Conservation (phyloP, 1,140 invertebrate species). For the Aphelenchoides besseyi region DNA sequence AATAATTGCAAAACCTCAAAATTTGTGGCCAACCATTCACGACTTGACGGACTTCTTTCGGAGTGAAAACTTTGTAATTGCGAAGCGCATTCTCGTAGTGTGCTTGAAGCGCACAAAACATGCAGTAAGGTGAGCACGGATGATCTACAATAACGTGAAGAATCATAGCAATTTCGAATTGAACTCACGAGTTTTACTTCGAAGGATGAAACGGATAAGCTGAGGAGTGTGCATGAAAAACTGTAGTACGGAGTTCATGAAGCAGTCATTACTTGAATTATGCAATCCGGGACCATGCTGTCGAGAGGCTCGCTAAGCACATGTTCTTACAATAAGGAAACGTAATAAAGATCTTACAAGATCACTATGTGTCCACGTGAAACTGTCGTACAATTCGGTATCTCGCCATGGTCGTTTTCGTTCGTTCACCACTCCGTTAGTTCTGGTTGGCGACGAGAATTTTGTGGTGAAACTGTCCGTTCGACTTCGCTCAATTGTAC, state of each 20-base stretch:
- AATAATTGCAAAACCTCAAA: not conserved
- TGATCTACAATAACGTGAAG: constrained; percentile 31
- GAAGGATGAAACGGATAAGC: constrained; percentile 31
- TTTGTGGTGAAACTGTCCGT: too few species aligned
- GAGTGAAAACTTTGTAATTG: not conserved
- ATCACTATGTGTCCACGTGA: too few species aligned
- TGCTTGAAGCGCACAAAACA: constrained; percentile 25
- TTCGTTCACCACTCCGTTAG: too few species aligned
- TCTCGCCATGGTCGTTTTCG: too few species aligned
- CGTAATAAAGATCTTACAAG: too few species aligned
- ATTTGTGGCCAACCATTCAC: not conserved
- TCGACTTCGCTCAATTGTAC: too few species aligned
- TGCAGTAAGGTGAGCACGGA: not conserved
- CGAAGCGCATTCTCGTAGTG: not conserved
- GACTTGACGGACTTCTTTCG: not conserved
- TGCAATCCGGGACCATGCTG: constrained; percentile 32
- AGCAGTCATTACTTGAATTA: constrained; percentile 40
- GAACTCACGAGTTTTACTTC: constrained; percentile 20
- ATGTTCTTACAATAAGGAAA: too few species aligned
- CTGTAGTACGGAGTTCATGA: constrained; percentile 43
- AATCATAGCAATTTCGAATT: constrained; percentile 3
- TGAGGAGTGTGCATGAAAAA: constrained; percentile 41
- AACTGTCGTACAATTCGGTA: too few species aligned
- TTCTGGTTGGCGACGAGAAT: too few species aligned
- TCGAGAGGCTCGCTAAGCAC: not conserved